phyloP scores from a whole-genome alignment of 1,140 invertebrate genomes.

The Drosophila saltans region DNA sequence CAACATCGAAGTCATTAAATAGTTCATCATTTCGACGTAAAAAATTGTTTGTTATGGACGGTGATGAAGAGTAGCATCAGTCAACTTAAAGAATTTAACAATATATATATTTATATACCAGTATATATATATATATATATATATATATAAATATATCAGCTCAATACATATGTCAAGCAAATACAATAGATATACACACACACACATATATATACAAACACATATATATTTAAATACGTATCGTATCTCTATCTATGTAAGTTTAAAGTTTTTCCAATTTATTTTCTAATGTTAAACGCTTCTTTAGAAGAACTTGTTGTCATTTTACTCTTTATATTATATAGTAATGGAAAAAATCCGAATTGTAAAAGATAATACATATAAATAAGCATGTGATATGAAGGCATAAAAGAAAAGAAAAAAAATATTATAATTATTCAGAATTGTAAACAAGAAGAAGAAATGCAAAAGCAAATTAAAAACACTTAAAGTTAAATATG shows the following conservation, averaged over 20 bases:
- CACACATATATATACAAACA: conserved; percentile 37
- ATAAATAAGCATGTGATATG: conserved; percentile 78
- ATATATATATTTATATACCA: conserved; percentile 37
- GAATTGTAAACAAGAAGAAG: background rate
- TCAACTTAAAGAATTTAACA: conserved; percentile 54
- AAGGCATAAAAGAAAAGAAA: conserved; percentile 60
- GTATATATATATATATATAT: conserved; percentile 48
- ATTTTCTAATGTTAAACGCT: conserved; percentile 76
- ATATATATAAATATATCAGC: conserved; percentile 32
- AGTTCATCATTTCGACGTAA: conserved; percentile 66
- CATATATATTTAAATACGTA: conserved; percentile 43
- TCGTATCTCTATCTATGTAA: conserved; percentile 27
- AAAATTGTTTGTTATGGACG: conserved; percentile 64
- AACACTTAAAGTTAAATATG: background rate
- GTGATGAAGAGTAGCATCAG: conserved; percentile 46
- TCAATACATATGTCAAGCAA: conserved; percentile 67
- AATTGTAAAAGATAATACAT: conserved; percentile 50
- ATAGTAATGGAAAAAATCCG: conserved; percentile 34
- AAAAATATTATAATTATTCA: background rate
- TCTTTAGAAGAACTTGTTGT: conserved; percentile 74
- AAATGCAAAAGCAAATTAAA: background rate
- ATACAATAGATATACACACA: conserved; percentile 64
- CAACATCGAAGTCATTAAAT: conserved; percentile 63
- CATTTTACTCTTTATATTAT: conserved; percentile 48
- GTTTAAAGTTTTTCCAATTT: conserved; percentile 34